Base-by-base conservation (phyloP, 2,113 vertebrate species). In the Nothoprocta perdicaria region DNA sequence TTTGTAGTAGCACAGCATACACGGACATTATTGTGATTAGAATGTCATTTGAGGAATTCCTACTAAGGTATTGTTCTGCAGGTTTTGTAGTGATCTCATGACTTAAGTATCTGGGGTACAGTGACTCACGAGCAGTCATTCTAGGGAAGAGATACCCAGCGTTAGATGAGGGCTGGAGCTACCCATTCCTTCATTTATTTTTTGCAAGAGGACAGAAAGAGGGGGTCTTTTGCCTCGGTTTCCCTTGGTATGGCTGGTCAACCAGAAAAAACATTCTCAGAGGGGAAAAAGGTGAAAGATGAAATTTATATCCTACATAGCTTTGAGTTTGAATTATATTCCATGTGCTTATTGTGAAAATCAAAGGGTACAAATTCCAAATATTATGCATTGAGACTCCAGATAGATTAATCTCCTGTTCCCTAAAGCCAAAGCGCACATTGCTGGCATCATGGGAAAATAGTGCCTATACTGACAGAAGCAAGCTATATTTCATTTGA, bases 281-380 rank as follows among this genome's bases (percentile, higher is more conserved):
- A 35, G 52, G 33, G 40, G 68, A 65, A 77, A 85, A 96, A 83
- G 41, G 75, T 83, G 46, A 85, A 96, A 83, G 41, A 72, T 85
- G 46, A 89, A 67, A 74, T 48, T 21, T 60, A 5, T 58, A 10
- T 63, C 5, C 52, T 79, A 69, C 0, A 3, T 61, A 81, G 33
- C 14, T 69, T 41, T 38, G 12, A 45, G 53, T 58, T 75, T 80
- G 50, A 41, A 53, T 90, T 91, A 78, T 86, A 41, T 72, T 48
- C 24, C 50, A 72, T 71, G 43, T 66, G 40, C 33, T 82, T 90
- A 31, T 82, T 89, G 79, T 73, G 52, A 29, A 65, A 65, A 63
- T 72, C 27, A 15, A 3, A 46, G 17, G 33, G 24, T 61, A 40
- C 35, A 80, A 86, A 84, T 10, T 29, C 14, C 0, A 0, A 73